These are phyloP conservation scores for Camponotus fellah DNA, from an alignment of 2,888 invertebrate species.

Conservation along the genomic window DNA sequence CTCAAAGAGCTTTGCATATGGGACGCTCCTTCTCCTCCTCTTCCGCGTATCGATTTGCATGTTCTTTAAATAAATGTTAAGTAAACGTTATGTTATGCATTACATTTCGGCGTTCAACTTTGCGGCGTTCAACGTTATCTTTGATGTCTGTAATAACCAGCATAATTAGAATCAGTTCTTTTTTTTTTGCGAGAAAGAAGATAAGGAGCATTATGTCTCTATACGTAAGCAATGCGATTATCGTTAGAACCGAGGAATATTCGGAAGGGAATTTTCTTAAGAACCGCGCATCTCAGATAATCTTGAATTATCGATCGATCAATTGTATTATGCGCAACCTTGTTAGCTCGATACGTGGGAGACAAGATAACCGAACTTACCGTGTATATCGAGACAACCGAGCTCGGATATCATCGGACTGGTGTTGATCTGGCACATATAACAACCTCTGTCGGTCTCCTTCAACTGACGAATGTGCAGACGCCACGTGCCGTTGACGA, in stretches of 20 bases:
- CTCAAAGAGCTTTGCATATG: slow-evolving; percentile 8
- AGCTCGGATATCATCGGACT: slow-evolving; percentile 95
- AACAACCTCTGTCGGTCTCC: slow-evolving; percentile 94
- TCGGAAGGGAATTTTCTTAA: neutral
- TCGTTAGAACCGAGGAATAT: neutral
- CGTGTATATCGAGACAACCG: slow-evolving; percentile 95
- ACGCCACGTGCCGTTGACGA: slow-evolving; percentile 94
- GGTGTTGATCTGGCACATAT: slow-evolving; percentile 97
- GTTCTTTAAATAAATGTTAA: slow-evolving; percentile 3
- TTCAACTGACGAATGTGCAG: slow-evolving; percentile 93
- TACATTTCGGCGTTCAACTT: neutral
- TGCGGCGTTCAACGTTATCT: slow-evolving; percentile 47
- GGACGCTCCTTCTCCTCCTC: neutral
- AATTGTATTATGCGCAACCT: neutral
- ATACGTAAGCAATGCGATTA: neutral
- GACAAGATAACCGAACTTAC: slow-evolving; percentile 87
- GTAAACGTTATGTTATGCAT: slow-evolving; percentile 29
- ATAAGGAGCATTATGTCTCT: neutral
- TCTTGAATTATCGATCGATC: neutral
- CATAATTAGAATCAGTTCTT: slow-evolving; percentile 60
- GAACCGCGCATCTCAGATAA: neutral
- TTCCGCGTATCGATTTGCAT: slow-evolving; percentile 10
- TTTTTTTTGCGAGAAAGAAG: slow-evolving; percentile 8
- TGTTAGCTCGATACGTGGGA: neutral
- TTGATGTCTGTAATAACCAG: slow-evolving; percentile 62